Base-by-base conservation (phyloP, 1,140 invertebrate species). In the Drosophila nigrodunni region DNA sequence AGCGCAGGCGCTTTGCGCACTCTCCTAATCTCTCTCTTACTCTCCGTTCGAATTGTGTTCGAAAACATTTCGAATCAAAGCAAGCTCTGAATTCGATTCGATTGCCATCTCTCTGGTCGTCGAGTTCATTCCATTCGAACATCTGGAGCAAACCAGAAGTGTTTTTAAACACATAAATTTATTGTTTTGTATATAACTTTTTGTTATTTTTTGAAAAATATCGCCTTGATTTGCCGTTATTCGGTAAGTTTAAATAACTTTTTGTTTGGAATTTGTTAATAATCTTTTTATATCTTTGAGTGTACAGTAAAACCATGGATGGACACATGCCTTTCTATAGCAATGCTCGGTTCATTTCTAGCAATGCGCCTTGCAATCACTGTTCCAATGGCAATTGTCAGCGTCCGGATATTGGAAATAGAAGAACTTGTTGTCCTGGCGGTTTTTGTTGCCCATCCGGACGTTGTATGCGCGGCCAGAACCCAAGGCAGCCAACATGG, bases 371-470 rank as follows among this genome's bases (percentile, higher is more conserved):
- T 7, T 44, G 47, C 9, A 46, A 10, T n/a, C 74, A 46, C 9
- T 85, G 81, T 39, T 30, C 65, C 3, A 66, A 69, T 25, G 82
- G 81, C 41, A 64, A 18, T 3, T 85, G 74, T 21, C 18, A 30
- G 1, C 58, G 74, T 4, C 15, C 55, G 39, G 13, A 58, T 10
- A 11, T 34, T n/a, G 47, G 49, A 2, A n/a, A 35, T 18, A 46
- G 30, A 7, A 13, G 21, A 6, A 37, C 58, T 0, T 25, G 59
- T 55, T 71, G 59, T 44, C 59, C 60, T 21, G 37, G 52, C 4
- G 68, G 39, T 55, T 66, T 44, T 9, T 83, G 81, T 30, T 86
- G 75, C 47, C 64, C 64, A 11, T 65, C 71, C 11, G 71, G 78
- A n/a, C 39, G 15, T 2, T 76, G 82, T 25, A 15, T 44, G 25